Evolutionary conservation across 2,888 invertebrate species (phyloP).

Genomic region (Drosophila atroscutellata): DNA sequence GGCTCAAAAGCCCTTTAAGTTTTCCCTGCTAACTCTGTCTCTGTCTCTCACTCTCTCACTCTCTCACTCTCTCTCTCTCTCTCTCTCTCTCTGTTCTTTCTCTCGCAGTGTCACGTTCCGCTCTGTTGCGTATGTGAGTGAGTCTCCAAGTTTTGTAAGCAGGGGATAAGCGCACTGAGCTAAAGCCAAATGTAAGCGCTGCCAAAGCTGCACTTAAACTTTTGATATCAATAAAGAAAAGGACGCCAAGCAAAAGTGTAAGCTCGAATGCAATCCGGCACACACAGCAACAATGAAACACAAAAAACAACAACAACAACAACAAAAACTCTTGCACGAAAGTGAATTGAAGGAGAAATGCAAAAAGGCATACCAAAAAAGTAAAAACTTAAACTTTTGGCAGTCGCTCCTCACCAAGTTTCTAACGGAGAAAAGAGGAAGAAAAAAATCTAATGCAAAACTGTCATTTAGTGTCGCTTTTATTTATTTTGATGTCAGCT

Average conservation of each 20-base stretch:
- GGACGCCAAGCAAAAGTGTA: slow-evolving; percentile 41
- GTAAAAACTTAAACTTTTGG: slow-evolving; percentile 40
- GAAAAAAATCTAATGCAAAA: slow-evolving; percentile 74
- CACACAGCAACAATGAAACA: slow-evolving; percentile 20
- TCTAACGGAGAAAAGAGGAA: slow-evolving; percentile 27
- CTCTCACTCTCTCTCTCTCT: not conserved
- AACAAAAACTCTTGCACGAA: slow-evolving; percentile 38
- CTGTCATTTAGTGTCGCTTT: slow-evolving; percentile 74
- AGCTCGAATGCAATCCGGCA: slow-evolving; percentile 46
- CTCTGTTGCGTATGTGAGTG: slow-evolving; percentile 35
- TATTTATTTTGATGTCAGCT: slow-evolving; percentile 76
- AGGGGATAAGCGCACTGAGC: slow-evolving; percentile 67
- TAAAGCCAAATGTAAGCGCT: slow-evolving; percentile 75
- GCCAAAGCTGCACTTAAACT: slow-evolving; percentile 79
- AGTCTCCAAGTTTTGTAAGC: slow-evolving; percentile 58
- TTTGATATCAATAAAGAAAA: slow-evolving; percentile 75
- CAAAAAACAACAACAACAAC: slow-evolving; percentile 12
- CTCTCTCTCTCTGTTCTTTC: not conserved
- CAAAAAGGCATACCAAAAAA: slow-evolving; percentile 11
- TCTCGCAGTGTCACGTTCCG: not conserved
- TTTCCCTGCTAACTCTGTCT: slow-evolving; percentile 7
- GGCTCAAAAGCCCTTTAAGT: slow-evolving; percentile 29
- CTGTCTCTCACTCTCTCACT: not conserved
- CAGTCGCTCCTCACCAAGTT: slow-evolving; percentile 46
- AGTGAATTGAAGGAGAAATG: slow-evolving; percentile 47